These are phyloP conservation scores for Chouioia cunea DNA, from an alignment of 2,888 invertebrate genomes.

Conservation along the genomic window DNA sequence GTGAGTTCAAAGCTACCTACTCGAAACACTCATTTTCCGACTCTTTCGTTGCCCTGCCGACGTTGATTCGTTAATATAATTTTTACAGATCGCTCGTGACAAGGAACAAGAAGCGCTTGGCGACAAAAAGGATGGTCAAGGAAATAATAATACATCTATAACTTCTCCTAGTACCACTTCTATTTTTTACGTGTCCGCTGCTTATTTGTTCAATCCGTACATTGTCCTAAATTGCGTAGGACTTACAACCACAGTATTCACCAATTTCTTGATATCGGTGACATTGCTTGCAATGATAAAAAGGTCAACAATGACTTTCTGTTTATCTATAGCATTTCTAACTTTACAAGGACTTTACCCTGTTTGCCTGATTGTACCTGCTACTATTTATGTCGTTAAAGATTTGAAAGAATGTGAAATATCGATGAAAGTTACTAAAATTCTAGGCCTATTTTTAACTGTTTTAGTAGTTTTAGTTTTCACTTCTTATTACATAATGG, in stretches of 20 bases:
- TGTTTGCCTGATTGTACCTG: constrained; percentile 84
- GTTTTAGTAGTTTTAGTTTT: constrained; percentile 73
- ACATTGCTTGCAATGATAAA: constrained; percentile 79
- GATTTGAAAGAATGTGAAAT: constrained; percentile 70
- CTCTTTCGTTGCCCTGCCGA: too few relatives aligned
- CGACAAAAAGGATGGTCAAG: constrained; percentile 43
- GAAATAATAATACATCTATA: constrained; percentile 47
- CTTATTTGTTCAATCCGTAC: constrained; percentile 91
- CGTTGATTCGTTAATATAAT: constrained; percentile 4
- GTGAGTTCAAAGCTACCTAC: constrained; percentile 58
- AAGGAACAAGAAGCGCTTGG: constrained; percentile 50
- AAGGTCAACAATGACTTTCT: constrained; percentile 74
- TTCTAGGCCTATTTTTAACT: constrained; percentile 71
- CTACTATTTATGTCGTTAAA: constrained; percentile 78
- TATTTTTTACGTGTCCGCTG: constrained; percentile 77
- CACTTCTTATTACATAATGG: constrained; percentile 75
- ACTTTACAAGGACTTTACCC: constrained; percentile 89
- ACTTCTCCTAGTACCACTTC: constrained; percentile 51
- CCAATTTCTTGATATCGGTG: constrained; percentile 84
- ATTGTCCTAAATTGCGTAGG: constrained; percentile 88
- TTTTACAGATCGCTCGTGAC: constrained; percentile 57
- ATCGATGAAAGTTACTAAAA: constrained; percentile 70
- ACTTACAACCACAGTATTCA: constrained; percentile 90
- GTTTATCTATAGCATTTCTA: constrained; percentile 80
- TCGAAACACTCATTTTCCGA: constrained; percentile 15